Evolutionary conservation across 2,888 invertebrate species (phyloP).

Genomic region (Nephrotoma appendiculata): DNA sequence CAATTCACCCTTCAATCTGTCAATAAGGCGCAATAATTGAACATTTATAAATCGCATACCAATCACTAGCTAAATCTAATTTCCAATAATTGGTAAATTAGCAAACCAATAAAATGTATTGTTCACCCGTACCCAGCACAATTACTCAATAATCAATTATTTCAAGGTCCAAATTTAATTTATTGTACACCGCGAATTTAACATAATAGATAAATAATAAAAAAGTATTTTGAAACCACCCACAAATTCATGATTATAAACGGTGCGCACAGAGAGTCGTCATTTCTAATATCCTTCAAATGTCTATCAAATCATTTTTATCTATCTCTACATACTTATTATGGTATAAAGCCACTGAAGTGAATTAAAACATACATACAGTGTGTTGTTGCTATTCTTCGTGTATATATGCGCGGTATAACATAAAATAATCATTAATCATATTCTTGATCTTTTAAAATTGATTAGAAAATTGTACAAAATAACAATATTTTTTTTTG

Average conservation of each 20-base stretch:
- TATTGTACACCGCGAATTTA: neutral
- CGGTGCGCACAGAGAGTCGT: neutral
- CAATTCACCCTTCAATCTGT: neutral
- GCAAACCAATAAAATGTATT: neutral
- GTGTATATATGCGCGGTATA: neutral
- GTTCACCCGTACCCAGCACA: neutral
- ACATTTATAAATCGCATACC: neutral
- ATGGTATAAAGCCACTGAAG: neutral
- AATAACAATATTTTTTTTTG: neutral
- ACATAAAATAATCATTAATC: neutral
- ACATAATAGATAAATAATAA: neutral
- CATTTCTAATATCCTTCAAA: neutral
- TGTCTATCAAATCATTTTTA: neutral
- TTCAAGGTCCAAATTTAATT: neutral
- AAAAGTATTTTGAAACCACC: neutral
- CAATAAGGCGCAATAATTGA: neutral
- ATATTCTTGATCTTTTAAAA: neutral
- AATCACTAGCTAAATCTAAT: neutral
- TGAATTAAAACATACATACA: neutral
- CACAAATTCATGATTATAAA: neutral
- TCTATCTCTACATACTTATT: neutral
- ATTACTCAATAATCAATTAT: neutral
- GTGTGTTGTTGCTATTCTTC: neutral
- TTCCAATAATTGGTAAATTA: neutral
- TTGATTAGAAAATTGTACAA: neutral